phyloP scores from a whole-genome alignment of 2,888 invertebrate genomes.

The Malthinus seriepunctatus region DNA sequence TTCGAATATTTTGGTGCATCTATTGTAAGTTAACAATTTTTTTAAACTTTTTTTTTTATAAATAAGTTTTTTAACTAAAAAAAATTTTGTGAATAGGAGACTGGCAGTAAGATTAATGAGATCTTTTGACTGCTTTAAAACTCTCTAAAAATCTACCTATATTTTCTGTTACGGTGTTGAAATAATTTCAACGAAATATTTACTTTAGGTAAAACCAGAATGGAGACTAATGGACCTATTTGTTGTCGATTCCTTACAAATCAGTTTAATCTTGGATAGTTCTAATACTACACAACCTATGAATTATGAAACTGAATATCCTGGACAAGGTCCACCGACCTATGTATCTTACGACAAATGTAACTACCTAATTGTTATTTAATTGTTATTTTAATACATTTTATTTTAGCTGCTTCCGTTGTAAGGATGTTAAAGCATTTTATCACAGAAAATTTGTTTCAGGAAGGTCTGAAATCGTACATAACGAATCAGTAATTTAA shows the following conservation, averaged over 20 bases:
- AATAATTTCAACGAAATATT: not conserved
- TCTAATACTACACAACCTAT: slow-evolving; percentile 55
- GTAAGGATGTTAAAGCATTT: slow-evolving; percentile 43
- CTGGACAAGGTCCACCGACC: slow-evolving; percentile 60
- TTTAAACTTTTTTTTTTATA: not conserved
- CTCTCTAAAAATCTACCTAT: not conserved
- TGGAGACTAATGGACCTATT: slow-evolving; percentile 19
- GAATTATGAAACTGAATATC: slow-evolving; percentile 59
- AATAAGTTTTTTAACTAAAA: not conserved
- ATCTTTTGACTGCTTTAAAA: too few species aligned
- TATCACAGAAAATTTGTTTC: slow-evolving; percentile 15
- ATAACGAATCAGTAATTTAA: slow-evolving; percentile 8
- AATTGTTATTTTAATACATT: not conserved
- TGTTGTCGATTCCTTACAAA: slow-evolving; percentile 1
- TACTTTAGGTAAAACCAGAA: slow-evolving; percentile 12
- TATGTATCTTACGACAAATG: slow-evolving; percentile 69
- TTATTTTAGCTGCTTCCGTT: slow-evolving; percentile 62
- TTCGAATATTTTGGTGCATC: slow-evolving; percentile 50
- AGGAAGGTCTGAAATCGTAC: slow-evolving; percentile 17
- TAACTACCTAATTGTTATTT: too few species aligned
- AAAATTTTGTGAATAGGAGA: too few species aligned
- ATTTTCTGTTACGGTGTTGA: not conserved
- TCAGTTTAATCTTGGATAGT: slow-evolving; percentile 9
- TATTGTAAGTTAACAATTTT: slow-evolving; percentile 33
- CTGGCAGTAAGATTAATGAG: too few species aligned